These are phyloP conservation scores for Allacma fusca DNA, from an alignment of 2,888 invertebrate species.

Conservation along the genomic window DNA sequence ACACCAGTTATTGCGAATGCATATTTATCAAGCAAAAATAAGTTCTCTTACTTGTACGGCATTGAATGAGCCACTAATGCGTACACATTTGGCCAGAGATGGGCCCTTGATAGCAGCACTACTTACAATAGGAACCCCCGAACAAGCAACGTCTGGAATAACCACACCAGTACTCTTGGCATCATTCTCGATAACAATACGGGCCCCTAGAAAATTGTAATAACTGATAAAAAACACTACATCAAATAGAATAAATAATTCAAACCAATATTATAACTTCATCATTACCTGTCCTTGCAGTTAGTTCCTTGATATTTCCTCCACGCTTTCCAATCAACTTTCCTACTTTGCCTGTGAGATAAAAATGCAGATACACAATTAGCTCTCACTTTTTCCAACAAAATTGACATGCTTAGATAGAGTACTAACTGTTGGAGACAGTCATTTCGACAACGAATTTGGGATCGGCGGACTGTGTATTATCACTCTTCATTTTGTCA, in stretches of 20 bases:
- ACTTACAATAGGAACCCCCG: background rate
- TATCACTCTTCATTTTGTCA: constrained; percentile 24
- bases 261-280: background rate
- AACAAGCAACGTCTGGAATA: constrained; percentile 17
- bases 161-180: constrained; percentile 9
- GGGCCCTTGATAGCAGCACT: constrained; percentile 1
- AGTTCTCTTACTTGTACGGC: constrained; percentile 20
- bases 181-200: constrained; percentile 25
- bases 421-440: background rate
- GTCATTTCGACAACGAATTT: constrained; percentile 1
- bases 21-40: no score
- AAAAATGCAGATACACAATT: background rate
- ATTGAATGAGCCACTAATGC: constrained; percentile 18
- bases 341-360: constrained; percentile 72
- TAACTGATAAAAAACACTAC: no score
- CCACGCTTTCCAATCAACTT: constrained; percentile 98
- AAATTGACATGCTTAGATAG: background rate
- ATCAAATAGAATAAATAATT: background rate
- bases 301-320: constrained; percentile 81
- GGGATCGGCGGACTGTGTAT: background rate
- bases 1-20: no score
- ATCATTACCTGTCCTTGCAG: background rate
- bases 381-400: constrained; percentile 71
- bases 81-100: constrained; percentile 14
- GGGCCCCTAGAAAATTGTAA: constrained; percentile 1